phyloP scores from a whole-genome alignment of 1,140 invertebrate genomes.

The Hylyphantes graminicola region DNA sequence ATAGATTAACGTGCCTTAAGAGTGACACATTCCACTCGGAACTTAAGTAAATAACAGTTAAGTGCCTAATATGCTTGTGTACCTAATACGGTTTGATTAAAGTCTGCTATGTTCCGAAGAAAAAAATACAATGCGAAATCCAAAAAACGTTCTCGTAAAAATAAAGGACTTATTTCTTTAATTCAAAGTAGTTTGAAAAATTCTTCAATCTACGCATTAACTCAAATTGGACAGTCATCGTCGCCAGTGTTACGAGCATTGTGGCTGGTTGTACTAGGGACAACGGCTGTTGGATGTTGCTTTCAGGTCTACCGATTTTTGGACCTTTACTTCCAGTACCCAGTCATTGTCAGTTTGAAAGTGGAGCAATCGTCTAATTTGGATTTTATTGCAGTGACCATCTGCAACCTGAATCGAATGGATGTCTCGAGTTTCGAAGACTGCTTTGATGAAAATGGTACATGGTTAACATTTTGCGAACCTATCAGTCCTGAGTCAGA shows the following conservation, averaged over 20 bases:
- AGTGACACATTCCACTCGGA: no score
- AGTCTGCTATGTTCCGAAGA: no score
- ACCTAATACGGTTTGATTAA: no score
- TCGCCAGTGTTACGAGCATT: background rate
- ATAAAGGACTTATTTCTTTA: background rate
- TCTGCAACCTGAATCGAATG: slow-evolving; percentile 30
- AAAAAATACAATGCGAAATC: no score
- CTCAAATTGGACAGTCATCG: slow-evolving; percentile 4
- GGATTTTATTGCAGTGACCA: slow-evolving; percentile 28
- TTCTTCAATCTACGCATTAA: slow-evolving; percentile 5
- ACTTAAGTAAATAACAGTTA: no score
- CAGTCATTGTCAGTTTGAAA: slow-evolving; percentile 10
- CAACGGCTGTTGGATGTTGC: background rate
- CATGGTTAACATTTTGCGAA: no score
- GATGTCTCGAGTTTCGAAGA: background rate
- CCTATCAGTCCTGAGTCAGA: background rate
- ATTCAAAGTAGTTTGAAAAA: slow-evolving; percentile 9
- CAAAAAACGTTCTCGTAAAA: no score
- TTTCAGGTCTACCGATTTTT: slow-evolving; percentile 15
- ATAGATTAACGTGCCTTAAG: no score
- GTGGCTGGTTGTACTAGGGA: slow-evolving; percentile 14
- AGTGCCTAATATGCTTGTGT: no score
- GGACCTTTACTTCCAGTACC: slow-evolving; percentile 19
- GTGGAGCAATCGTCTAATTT: background rate
- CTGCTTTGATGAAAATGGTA: background rate